A percentile compares a stretch with the other conserved stretches of the same genome.
These are phyloP conservation scores for Synergus gifuensis DNA, from an alignment of 2,888 invertebrate genomes.

Conservation along the genomic window DNA sequence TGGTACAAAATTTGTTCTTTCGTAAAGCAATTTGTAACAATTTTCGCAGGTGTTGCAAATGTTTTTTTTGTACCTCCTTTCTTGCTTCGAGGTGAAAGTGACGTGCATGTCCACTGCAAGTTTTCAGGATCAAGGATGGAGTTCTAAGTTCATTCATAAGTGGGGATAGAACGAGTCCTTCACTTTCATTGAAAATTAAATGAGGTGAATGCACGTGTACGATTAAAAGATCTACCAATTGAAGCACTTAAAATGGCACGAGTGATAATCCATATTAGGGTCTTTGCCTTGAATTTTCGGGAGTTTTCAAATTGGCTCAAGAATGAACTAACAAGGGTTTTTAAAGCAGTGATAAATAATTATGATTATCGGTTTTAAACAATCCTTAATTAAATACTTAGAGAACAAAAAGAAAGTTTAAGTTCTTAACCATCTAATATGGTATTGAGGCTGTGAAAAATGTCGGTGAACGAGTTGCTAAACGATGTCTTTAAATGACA, in stretches of 20 bases:
- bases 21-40: background rate
- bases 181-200: slow-evolving; percentile 27
- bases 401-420: slow-evolving; percentile 32
- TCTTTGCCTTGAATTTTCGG: background rate
- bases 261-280: background rate
- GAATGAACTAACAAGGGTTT: background rate
- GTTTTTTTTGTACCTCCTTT: slow-evolving; percentile 5
- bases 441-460: slow-evolving; percentile 42
- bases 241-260: background rate
- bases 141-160: background rate
- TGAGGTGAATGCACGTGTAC: slow-evolving; percentile 8
- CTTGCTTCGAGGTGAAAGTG: slow-evolving; percentile 20
- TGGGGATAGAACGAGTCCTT: slow-evolving; percentile 11
- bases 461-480: slow-evolving; percentile 40
- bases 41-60: background rate
- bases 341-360: background rate
- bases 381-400: slow-evolving; percentile 30
- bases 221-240: background rate
- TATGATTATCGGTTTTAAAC: slow-evolving; percentile 23
- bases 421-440: slow-evolving; percentile 8
- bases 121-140: slow-evolving; percentile 39
- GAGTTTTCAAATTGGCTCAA: background rate
- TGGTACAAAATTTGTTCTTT: background rate
- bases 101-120: slow-evolving; percentile 1
- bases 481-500: slow-evolving; percentile 39